phyloP scores from a whole-genome alignment of 2,888 invertebrate species.

The Coelinius sp. region DNA sequence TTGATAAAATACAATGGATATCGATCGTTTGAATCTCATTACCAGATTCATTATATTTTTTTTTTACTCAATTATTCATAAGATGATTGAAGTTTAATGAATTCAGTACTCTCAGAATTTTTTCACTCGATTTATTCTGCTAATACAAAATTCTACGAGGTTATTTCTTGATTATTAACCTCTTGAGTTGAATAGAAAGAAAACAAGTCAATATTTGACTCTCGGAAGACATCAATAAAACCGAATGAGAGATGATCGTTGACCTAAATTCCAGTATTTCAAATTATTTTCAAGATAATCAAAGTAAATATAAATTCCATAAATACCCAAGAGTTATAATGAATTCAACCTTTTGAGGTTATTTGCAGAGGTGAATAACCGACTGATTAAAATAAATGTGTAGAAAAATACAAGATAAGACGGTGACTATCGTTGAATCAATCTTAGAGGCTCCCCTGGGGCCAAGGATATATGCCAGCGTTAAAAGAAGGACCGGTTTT shows the following conservation, averaged over 20 bases:
- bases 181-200: neutral
- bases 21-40: neutral
- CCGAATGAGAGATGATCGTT: too few species aligned
- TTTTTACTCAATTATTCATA: too few species aligned
- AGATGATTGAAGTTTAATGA: neutral
- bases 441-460: neutral
- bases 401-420: constrained; percentile 5
- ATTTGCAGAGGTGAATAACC: constrained; percentile 13
- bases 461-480: constrained; percentile 22
- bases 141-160: neutral
- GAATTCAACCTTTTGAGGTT: neutral
- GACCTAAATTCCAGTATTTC: neutral
- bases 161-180: neutral
- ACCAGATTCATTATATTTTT: neutral
- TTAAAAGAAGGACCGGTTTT: constrained; percentile 28
- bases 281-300: neutral
- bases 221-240: neutral
- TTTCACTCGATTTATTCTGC: constrained; percentile 10
- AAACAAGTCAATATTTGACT: neutral
- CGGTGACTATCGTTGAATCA: neutral
- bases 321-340: neutral
- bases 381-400: constrained; percentile 9
- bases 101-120: neutral
- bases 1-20: constrained; percentile 24
- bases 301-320: neutral